Evolutionary conservation across 1,140 invertebrate genomes (phyloP), one percentile per base, ranked within the genome.

Genomic region (Archegozetes longisetosus): DNA sequence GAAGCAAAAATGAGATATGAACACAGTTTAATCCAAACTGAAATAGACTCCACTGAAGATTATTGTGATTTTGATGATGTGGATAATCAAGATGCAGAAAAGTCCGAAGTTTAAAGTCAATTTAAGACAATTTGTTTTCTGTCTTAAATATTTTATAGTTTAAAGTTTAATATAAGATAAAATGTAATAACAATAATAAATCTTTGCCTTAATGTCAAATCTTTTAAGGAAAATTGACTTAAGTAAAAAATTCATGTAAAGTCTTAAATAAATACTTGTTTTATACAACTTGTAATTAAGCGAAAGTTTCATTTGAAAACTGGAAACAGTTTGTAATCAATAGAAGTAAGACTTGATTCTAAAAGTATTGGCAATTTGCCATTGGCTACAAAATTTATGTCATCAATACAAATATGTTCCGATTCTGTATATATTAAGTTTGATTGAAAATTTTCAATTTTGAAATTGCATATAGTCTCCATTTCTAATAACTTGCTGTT

Each of bases 401-500:
- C 32, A 40, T 40, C 32, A 17, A 40, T 17, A 40, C 6, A 9
- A 9, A 40, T 6, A 17, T 40, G 32, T 9, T 40, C 6, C 6
- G 6, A 40, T 9, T 40, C 32, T 6, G 6, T 40, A 17, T 40
- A 40, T 40, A 40, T 40, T 9, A 40, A 17, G 17, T 17, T 40
- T 17, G 32, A 9, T 40, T 40, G 20, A 51, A 22, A 51, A n/a
- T 51, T 51, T 22, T 51, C 50, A n/a, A 25, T n/a, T 51, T 51
- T 49, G 53, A 55, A 55, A 55, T 55, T 55, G 25, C 53, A 55
- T 12, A 55, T 20, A 12, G 53, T 28, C 20, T 55, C 53, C n/a
- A 40, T 9, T 40, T n/a, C 28, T 12, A 27, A 55, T 20, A 27
- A 3, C 9, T 23, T 55, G 25, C 12, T 25, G 25, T 9, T 24